Base-by-base conservation (phyloP, 2,888 invertebrate species). In the Eucera pruinosa region DNA sequence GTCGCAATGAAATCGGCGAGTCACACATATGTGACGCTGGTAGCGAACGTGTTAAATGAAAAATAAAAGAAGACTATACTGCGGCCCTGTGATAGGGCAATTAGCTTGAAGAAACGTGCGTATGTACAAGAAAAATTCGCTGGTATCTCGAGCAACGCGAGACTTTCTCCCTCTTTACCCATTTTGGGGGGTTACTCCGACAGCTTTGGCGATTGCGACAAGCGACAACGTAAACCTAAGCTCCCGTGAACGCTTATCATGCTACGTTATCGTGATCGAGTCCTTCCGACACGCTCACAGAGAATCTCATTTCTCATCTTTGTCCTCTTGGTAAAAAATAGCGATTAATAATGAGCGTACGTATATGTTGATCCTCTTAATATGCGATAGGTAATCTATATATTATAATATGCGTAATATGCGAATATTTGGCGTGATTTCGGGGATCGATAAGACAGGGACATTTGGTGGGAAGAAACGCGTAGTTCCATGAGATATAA, bases 381-480 rank as follows among this genome's bases (percentile, higher is more conserved):
- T 80, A 78, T 60, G 64, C 75, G 15, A 61, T 82, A 73, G 72
- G 70, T 72, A 72, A n/a, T 81, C 57, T 70, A 73, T 77, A 77
- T 73, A 77, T 77, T 55, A 77, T 72, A 69, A 72, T 50, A 80
- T 72, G 75, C 66, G 57, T 78, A 81, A 81, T 58, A 81, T 81
- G 68, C 78, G 80, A 86, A 86, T 88, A 88, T 88, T 88, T 88
- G 88, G 88, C 86, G 86, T 87, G 82, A 86, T 71, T 87, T 81
- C 20, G 78, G 67, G 78, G 60, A 72, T 83, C 68, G 70, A 82
- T 84, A 81, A 87, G 82, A 84, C 75, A 71, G 50, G 77, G 72
- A 48, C 62, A 64, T 66, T 52, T 50, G 54, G 58, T 54, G 75
- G 58, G 58, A 64, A 57, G 64, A 62, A 58, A 65, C 58, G 41